Evolutionary conservation across 2,888 invertebrate species (phyloP), one percentile per base, ranked within the genome.

Genomic region (Shargacucullia verbasci): DNA sequence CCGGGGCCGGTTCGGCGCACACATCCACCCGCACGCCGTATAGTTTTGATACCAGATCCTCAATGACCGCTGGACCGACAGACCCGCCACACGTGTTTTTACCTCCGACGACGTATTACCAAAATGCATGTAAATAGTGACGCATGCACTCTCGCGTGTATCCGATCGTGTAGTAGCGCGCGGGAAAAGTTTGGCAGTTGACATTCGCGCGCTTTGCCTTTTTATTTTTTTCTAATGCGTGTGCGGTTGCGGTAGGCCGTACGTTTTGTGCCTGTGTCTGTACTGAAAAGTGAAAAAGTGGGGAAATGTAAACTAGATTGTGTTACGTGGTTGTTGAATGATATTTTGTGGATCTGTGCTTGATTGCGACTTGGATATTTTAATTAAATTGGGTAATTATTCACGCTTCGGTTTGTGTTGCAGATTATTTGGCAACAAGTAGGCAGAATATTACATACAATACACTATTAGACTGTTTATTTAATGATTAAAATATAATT

Each of bases 61-160:
- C 95, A 95, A 95, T 95, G 95, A 95, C 95, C 95, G 95, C 94
- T 95, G 94, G 95, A 94, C 95, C 95, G 95, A 94, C 92, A 90
- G 91, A 88, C 92, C 84, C 90, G 92, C 87, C 94, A 94, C 95
- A 95, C 95, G 95, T 94, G 94, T 91, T 81, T 81, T 76, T 78
- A 82, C 82, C 79, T 77, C 76, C 72, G 75, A 59, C 76, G 76
- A 78, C 75, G 58, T 73, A 79, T 79, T 76, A 79, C 85, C 85
- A 82, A 88, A 90, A 90, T 87, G 89, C 89, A 90, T 90, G 88
- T 88, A 87, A 89, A 90, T 88, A 88, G 75, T 82, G 80, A 79
- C 78, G 79, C 81, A 83, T 84, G 84, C 82, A 78, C 73, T 70
- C 83, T 81, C 81, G 85, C 84, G 88, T 78, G 81, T 82, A 78